Conservation (phyloP, 2,888 invertebrate genomes). For the Nesidiocoris tenuis region DNA sequence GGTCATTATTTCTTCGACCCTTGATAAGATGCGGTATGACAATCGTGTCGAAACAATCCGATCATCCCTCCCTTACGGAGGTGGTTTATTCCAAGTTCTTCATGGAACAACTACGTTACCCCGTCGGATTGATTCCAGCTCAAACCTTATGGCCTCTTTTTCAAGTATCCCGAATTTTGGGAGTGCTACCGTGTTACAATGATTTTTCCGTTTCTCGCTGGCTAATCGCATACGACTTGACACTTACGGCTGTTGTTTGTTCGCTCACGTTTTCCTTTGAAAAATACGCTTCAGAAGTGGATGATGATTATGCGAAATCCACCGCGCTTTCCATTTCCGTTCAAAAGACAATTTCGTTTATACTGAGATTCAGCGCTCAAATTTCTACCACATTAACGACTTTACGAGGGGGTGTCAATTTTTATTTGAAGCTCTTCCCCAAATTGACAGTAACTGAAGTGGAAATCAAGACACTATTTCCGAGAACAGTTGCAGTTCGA, state of each 20-base stretch:
- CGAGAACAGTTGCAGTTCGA: not conserved
- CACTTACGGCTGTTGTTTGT: not conserved
- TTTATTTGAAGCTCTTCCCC: not conserved
- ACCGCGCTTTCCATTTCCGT: not conserved
- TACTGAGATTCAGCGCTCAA: not conserved
- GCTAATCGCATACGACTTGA: not conserved
- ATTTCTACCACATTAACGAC: not conserved
- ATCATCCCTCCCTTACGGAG: no score
- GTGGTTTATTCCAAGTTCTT: not conserved
- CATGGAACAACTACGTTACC: constrained; percentile 23
- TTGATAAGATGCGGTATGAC: no score
- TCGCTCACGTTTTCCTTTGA: not conserved
- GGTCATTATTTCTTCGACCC: no score
- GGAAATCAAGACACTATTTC: not conserved
- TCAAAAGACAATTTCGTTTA: not conserved
- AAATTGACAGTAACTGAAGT: constrained; percentile 7
- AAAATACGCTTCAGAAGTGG: not conserved
- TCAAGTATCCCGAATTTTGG: constrained; percentile 6
- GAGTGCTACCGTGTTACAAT: not conserved
- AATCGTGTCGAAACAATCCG: no score
- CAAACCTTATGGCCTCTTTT: constrained; percentile 11
- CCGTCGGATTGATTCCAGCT: constrained; percentile 4
- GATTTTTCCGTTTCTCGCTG: not conserved
- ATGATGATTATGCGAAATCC: not conserved
- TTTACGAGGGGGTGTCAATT: not conserved